Evolutionary conservation across 1,140 invertebrate species (phyloP), one percentile per base, ranked within the genome.

Genomic region (Eupeodes corollae): DNA sequence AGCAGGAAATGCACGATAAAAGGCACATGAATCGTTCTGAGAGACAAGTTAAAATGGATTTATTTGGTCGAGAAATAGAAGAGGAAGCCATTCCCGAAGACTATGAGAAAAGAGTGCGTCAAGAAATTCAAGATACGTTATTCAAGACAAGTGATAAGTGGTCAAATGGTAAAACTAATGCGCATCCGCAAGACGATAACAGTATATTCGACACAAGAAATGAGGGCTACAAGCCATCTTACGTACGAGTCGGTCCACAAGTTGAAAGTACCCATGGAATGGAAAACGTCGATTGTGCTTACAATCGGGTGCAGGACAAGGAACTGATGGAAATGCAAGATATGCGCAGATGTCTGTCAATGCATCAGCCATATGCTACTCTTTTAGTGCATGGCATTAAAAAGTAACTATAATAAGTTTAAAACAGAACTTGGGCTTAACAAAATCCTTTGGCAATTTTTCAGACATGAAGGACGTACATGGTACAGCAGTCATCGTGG

Each of bases 341-440:
- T 73, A 74, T 83, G 55, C 92, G 91, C 2, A 72, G 82, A 52
- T 97, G 93, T 70, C 69, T 98, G 6, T 93, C 88, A 58, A 84
- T 98, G 82, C 91, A 94, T 72, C 94, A 98, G 62, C 95, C 95
- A 0, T 97, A 88, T 79, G 95, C 94, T 9, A 91, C 90, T 2
- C 72, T 98, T 16, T 72, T 98, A 0, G 79, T 95, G 5, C 75
- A 80, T 18, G 93, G 92, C 43, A 95, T 97, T 49, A 98, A 97
- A 77, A 77, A 76, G 90, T 93, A 68, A 53, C 21, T 26, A 26
- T 5, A 26, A 26, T 26, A 26, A 26, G 8, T 26, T 26, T 26
- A 48, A 19, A 55, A n/a, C 21, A 26, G 3, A 3, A 26, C 3
- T 26, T 26, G 21, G 11, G 3, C 3, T 21, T 42, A 18, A 8